Conservation (phyloP, 1,140 invertebrate species). For the Hylaeus anthracinus region DNA sequence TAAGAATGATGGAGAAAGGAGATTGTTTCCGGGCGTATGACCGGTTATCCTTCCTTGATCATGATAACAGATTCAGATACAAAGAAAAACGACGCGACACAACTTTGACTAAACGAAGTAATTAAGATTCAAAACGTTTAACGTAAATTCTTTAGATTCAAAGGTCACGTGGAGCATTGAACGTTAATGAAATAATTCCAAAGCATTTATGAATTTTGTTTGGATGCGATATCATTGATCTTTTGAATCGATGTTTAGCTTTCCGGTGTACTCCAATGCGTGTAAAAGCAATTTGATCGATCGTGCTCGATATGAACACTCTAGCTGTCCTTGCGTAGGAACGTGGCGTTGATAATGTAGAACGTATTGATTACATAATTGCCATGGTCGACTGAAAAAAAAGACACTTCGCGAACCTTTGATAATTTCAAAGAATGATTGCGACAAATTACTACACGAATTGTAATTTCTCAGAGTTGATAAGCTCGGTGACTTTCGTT, state of each 20-base stretch:
- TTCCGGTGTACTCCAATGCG: neutral
- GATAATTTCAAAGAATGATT: no score
- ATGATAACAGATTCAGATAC: no score
- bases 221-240: neutral
- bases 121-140: neutral
- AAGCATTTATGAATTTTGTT: no score
- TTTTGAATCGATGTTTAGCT: neutral
- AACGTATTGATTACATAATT: neutral
- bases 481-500: no score
- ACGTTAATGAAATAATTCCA: neutral
- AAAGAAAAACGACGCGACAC: neutral
- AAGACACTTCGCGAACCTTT: no score
- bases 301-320: neutral
- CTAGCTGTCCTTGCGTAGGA: neutral
- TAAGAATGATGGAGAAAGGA: no score
- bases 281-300: neutral
- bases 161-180: neutral
- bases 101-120: neutral
- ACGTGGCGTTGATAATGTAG: neutral
- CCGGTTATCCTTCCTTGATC: no score
- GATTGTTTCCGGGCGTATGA: no score
- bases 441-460: no score
- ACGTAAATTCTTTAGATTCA: neutral
- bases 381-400: neutral
- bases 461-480: no score